phyloP scores from a whole-genome alignment of 37 sponge, comb jelly and placozoan species.

The Eunapius fragilis region DNA sequence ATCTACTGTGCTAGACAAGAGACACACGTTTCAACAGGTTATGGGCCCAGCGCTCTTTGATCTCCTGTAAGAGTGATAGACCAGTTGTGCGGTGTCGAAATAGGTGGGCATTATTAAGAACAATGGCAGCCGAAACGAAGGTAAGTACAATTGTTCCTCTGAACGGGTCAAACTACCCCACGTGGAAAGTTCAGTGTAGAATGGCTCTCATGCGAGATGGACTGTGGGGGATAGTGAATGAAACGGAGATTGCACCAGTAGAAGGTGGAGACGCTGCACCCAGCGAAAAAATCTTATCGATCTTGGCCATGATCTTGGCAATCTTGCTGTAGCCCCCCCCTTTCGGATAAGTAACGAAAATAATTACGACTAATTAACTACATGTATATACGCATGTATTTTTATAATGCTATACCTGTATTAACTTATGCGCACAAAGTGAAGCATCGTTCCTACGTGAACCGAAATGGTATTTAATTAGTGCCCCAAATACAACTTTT shows the following conservation, averaged over 20 bases:
- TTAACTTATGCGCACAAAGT: too few relatives aligned
- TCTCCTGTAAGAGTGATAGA: not conserved
- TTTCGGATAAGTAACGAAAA: too few relatives aligned
- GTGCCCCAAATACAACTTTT: too few relatives aligned
- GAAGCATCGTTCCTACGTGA: too few relatives aligned
- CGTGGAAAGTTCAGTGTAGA: conserved; percentile 7
- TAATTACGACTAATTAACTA: too few relatives aligned
- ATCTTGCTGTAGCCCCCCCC: too few relatives aligned
- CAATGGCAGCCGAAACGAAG: not conserved
- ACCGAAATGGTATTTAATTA: too few relatives aligned
- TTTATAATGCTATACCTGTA: too few relatives aligned
- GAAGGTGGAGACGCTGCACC: too few relatives aligned
- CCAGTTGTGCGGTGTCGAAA: not conserved
- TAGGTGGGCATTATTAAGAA: not conserved
- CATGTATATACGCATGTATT: too few relatives aligned
- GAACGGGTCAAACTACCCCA: conserved; percentile 8
- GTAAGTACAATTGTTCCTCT: conserved; percentile 4
- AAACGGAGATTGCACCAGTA: conserved; percentile 29
- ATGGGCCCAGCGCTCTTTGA: not conserved
- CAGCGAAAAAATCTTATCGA: too few relatives aligned
- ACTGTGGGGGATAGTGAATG: not conserved
- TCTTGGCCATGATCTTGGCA: too few relatives aligned
- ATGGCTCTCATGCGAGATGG: conserved; percentile 3
- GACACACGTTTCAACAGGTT: not conserved
- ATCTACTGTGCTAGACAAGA: not conserved